Evolutionary conservation across 1,140 invertebrate genomes (phyloP).

Genomic region (Brachionus rotundiformis): DNA sequence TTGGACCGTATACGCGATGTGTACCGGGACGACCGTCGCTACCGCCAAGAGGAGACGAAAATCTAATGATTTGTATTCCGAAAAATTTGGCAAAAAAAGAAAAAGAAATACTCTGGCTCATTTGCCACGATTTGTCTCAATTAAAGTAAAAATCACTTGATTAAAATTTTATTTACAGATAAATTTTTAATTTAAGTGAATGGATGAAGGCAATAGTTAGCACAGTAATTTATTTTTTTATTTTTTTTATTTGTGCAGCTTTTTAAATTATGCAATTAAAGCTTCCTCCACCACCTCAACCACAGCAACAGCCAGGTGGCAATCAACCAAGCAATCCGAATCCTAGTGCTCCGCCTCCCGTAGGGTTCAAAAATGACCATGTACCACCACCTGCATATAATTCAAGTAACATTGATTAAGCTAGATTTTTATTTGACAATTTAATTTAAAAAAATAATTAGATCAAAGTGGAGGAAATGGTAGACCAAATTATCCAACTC

Average conservation of each 20-base stretch:
- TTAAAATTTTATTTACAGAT: no score
- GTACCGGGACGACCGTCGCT: conserved; percentile 36
- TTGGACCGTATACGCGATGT: conserved; percentile 50
- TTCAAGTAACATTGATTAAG: no score
- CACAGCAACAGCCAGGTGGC: background rate
- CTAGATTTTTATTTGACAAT: no score
- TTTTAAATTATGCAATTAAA: background rate
- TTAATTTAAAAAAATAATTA: background rate
- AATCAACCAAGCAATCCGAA: background rate
- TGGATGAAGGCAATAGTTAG: conserved; percentile 51
- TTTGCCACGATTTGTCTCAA: conserved; percentile 46
- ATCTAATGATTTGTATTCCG: conserved; percentile 34
- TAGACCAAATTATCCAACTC: background rate
- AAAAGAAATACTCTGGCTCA: conserved; percentile 50
- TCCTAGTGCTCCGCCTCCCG: background rate
- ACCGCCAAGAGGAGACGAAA: conserved; percentile 43
- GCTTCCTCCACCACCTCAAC: conserved; percentile 44
- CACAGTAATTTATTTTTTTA: background rate
- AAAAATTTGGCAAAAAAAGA: conserved; percentile 29
- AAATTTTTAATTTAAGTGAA: no score
- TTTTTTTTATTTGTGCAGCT: background rate
- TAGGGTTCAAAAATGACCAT: conserved; percentile 12
- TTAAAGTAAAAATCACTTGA: conserved; percentile 50
- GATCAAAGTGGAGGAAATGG: background rate
- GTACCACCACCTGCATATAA: conserved; percentile 12